phyloP scores from a whole-genome alignment of 2,888 invertebrate species.

The Dyspetes luteomarginatus region DNA sequence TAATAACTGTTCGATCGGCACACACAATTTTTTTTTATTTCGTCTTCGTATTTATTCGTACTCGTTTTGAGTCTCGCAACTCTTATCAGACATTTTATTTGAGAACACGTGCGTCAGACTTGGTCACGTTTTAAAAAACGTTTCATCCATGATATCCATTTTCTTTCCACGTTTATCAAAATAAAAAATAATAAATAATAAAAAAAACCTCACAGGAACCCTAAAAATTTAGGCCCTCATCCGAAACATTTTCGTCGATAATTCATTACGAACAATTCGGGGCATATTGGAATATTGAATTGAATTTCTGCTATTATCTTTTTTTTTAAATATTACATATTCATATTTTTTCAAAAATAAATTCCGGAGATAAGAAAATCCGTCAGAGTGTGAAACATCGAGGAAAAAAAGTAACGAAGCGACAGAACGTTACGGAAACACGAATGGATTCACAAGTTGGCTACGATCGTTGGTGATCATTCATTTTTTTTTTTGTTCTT shows the following conservation, averaged over 20 bases:
- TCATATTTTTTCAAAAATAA: too few relatives aligned
- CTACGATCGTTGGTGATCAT: constrained; percentile 39
- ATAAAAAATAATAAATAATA: too few relatives aligned
- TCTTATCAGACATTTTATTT: constrained; percentile 1
- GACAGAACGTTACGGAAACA: background rate
- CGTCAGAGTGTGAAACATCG: background rate
- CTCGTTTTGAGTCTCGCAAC: too few relatives aligned
- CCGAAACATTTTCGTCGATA: background rate
- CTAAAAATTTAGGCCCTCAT: constrained; percentile 12
- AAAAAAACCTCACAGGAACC: background rate
- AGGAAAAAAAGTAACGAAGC: constrained; percentile 9
- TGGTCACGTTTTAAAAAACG: background rate
- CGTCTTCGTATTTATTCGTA: constrained; percentile 5
- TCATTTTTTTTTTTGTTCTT: constrained; percentile 13
- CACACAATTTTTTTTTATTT: background rate
- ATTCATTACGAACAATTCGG: constrained; percentile 7
- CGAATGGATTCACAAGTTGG: background rate
- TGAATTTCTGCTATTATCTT: background rate
- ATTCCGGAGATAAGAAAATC: background rate
- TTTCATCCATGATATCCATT: too few relatives aligned
- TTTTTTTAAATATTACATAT: too few relatives aligned
- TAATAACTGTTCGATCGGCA: constrained; percentile 8
- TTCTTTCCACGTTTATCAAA: too few relatives aligned
- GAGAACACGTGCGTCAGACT: background rate
- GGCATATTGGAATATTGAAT: constrained; percentile 20